phyloP scores from a whole-genome alignment of 2,113 vertebrate genomes.

The Litocranius walleri region DNA sequence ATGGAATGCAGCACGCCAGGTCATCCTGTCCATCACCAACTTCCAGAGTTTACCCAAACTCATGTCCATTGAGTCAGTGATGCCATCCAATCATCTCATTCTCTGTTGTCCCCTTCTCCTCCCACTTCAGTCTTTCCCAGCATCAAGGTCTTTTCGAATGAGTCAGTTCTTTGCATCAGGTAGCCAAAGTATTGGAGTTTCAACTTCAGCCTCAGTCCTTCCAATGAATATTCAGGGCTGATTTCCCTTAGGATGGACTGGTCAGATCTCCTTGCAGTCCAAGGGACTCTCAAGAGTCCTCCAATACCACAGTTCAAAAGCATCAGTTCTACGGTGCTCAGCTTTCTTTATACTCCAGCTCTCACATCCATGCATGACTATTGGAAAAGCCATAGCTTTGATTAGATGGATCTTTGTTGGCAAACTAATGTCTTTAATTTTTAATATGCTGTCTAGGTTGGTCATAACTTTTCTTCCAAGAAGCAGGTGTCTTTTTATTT shows the following conservation, averaged over 20 bases:
- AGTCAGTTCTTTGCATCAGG: background rate
- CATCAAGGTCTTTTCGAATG: background rate
- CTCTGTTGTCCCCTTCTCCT: background rate
- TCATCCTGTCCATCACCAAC: background rate
- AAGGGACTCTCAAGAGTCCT: background rate
- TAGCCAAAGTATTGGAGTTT: background rate
- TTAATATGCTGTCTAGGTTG: background rate
- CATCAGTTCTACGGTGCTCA: background rate
- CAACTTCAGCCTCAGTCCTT: background rate
- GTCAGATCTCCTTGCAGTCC: background rate
- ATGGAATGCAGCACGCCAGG: background rate
- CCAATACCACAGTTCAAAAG: rapidly evolving
- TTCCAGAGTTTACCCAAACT: background rate
- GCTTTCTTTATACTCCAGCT: background rate
- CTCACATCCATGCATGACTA: background rate
- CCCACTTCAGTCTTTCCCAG: background rate
- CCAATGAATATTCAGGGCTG: background rate
- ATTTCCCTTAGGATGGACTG: background rate
- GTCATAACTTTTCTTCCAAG: background rate
- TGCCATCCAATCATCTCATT: background rate
- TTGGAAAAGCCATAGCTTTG: background rate
- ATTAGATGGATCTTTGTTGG: background rate
- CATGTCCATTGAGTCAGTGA: background rate
- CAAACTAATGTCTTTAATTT: background rate
- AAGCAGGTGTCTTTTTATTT: background rate